Evolutionary conservation across 2,113 vertebrate species (phyloP), one percentile per base, ranked within the genome.

Genomic region (Rafetus swinhoei): DNA sequence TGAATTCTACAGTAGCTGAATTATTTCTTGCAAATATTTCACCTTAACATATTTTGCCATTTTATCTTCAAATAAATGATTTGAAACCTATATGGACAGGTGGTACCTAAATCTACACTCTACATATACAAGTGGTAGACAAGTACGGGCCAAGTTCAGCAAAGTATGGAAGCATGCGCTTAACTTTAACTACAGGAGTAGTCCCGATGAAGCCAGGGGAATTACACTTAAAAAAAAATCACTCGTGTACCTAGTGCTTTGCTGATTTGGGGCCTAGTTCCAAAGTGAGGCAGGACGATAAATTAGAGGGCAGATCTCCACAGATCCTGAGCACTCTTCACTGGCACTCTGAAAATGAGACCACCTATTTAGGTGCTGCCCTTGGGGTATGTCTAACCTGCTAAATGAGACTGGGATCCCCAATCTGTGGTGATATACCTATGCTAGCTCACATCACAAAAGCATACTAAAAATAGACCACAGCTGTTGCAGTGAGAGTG

Each of bases 211-310:
- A 90, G 25, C 9, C 45, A 22, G 25, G 85, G 54, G 5, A 52
- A 19, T 82, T 87, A 50, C 1, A 65, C 21, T 22, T 59, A 65
- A n/a, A 32, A 0, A 0, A n/a, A 74, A 45, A 69, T 60, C 24
- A 29, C 54, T 22, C 59, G 21, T 4, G 0, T 3, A 87, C 11
- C 89, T 89, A 62, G 2, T 54, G n/a, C 0, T 0, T 4, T 90
- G 18, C 13, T 85, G 21, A 85, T 22, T 1, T 10, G 2, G 3
- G n/a, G 62, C 62, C 55, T 84, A 60, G 81, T 90, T 91, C 85
- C 56, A 85, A 95, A 95, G 18, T 12, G n/a, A 90, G 25, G 22
- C 74, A 92, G 79, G 2, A 14, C 88, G 86, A 82, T 25, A 93
- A 84, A 84, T 89, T n/a, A 85, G 24, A 93, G 69, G 2, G 9